Evolutionary conservation across 2,888 invertebrate genomes (phyloP).

Genomic region (Panzeria rudis): DNA sequence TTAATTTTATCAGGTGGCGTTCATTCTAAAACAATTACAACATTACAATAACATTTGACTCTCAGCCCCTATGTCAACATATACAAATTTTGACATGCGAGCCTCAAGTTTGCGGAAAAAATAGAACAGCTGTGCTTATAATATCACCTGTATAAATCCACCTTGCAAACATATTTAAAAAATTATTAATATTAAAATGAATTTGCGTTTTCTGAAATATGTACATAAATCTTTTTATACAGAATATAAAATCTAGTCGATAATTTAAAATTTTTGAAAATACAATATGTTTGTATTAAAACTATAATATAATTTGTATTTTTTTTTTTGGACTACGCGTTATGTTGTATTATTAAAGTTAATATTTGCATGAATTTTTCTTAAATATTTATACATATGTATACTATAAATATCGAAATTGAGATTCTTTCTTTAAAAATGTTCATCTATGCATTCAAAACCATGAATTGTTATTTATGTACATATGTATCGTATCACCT

Average conservation of each 20-base stretch:
- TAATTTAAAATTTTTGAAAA: neutral
- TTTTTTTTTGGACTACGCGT: neutral
- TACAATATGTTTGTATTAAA: too few species aligned
- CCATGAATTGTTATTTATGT: constrained; percentile 21
- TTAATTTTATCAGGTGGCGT: too few species aligned
- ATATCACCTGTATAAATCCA: too few species aligned
- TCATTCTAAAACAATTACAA: too few species aligned
- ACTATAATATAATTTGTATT: constrained; percentile 10
- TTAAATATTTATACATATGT: neutral
- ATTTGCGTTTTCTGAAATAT: neutral
- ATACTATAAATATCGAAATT: constrained; percentile 45
- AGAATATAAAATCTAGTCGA: neutral
- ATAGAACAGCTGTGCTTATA: too few species aligned
- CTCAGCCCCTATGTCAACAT: too few species aligned
- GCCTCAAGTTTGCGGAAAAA: too few species aligned
- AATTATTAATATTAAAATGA: neutral
- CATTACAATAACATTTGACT: too few species aligned
- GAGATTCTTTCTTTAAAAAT: constrained; percentile 43
- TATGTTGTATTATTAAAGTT: neutral
- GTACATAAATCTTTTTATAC: neutral
- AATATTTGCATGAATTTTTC: neutral
- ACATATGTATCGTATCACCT: neutral
- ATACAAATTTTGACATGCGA: too few species aligned
- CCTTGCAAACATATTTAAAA: constrained; percentile 1
- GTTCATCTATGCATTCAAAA: constrained; percentile 13